Evolutionary conservation across 2,888 invertebrate species (phyloP).

Genomic region (Lottia gigantea): DNA sequence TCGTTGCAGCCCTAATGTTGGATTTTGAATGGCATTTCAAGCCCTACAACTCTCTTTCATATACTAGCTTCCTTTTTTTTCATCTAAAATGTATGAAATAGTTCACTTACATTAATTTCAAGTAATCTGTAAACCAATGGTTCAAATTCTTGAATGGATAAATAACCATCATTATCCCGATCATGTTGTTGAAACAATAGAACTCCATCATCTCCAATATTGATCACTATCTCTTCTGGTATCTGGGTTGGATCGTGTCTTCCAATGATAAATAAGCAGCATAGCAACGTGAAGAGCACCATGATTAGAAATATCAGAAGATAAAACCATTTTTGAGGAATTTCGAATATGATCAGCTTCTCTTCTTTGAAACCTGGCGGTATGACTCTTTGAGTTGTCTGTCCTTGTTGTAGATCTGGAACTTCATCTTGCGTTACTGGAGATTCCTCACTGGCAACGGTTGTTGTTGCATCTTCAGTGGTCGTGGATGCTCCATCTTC

Average conservation of each 20-base stretch:
- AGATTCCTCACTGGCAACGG: too few relatives aligned
- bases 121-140: slow-evolving; percentile 49
- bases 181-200: slow-evolving; percentile 55
- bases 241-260: slow-evolving; percentile 11
- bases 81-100: too few relatives aligned
- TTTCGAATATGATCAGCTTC: slow-evolving; percentile 23
- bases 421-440: too few relatives aligned
- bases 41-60: too few relatives aligned
- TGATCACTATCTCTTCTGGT: slow-evolving; percentile 29
- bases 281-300: slow-evolving; percentile 23
- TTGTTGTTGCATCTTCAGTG: too few relatives aligned
- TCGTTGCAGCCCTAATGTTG: too few relatives aligned
- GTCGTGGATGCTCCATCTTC: too few relatives aligned
- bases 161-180: slow-evolving; percentile 51
- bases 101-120: slow-evolving; percentile 44
- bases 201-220: slow-evolving; percentile 49
- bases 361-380: neutral
- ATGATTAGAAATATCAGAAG: slow-evolving; percentile 22
- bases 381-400: too few relatives aligned
- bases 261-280: slow-evolving; percentile 3
- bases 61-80: too few relatives aligned
- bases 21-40: too few relatives aligned
- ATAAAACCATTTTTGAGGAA: slow-evolving; percentile 34
- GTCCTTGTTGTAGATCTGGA: too few relatives aligned
- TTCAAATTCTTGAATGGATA: slow-evolving; percentile 60